phyloP scores from a whole-genome alignment of 2,113 vertebrate genomes.

The Ia io region DNA sequence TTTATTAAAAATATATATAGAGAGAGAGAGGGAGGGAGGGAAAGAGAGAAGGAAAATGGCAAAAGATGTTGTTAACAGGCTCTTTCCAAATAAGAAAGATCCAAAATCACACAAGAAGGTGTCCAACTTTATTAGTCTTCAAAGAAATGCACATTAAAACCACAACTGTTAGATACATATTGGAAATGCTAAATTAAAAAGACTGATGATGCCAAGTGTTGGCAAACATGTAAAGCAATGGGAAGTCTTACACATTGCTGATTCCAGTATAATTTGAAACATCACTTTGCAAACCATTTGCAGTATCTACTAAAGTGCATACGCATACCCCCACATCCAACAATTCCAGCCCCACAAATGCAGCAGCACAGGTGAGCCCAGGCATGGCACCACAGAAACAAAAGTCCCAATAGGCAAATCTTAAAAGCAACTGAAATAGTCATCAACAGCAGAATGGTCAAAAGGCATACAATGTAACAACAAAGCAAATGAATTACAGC shows the following conservation, averaged over 20 bases:
- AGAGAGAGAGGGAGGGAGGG: no score
- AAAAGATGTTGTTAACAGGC: not conserved
- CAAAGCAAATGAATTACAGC: not conserved
- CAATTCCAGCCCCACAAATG: fast-evolving
- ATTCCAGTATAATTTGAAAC: not conserved
- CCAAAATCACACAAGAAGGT: not conserved
- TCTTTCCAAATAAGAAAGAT: not conserved
- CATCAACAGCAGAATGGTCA: no score
- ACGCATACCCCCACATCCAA: fast-evolving
- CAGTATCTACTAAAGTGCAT: fast-evolving
- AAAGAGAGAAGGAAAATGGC: not conserved
- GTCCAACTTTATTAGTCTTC: not conserved
- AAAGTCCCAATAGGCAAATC: not conserved
- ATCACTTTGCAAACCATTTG: not conserved
- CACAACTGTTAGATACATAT: not conserved
- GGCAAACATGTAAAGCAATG: not conserved
- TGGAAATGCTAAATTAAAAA: not conserved
- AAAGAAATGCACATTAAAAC: not conserved
- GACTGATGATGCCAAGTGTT: not conserved
- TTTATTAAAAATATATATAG: no score
- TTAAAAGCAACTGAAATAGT: not conserved
- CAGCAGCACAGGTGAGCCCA: not conserved
- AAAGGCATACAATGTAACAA: not conserved
- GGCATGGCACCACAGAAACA: not conserved
- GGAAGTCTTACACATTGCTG: not conserved